Conservation (phyloP, 2,888 invertebrate species). For the Patella pellucida region DNA sequence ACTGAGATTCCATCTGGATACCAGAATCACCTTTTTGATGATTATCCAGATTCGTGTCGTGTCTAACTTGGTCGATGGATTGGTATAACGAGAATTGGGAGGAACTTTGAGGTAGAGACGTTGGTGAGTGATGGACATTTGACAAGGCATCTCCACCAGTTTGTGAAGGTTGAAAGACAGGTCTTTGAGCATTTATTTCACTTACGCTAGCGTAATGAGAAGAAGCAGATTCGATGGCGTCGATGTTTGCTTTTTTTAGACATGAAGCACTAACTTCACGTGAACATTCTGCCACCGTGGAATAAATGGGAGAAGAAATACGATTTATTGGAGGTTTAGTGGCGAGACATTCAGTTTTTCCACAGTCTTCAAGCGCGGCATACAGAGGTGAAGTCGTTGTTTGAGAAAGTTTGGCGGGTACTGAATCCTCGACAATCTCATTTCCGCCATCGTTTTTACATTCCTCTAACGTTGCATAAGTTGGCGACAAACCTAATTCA, state of each 20-base stretch:
- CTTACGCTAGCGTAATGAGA: neutral
- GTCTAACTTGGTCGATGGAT: neutral
- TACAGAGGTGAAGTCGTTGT: neutral
- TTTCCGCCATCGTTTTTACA: neutral
- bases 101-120: neutral
- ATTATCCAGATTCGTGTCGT: neutral
- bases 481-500: neutral
- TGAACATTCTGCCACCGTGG: neutral
- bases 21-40: neutral
- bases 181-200: neutral
- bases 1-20: neutral
- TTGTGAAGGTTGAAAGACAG: neutral
- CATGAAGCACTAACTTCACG: neutral
- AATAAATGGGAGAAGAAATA: neutral
- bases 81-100: neutral
- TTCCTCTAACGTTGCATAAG: neutral
- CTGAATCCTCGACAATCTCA: neutral
- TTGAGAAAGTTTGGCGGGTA: neutral
- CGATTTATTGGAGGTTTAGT: neutral
- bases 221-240: no score
- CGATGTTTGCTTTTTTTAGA: no score
- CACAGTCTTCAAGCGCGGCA: neutral
- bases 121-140: neutral
- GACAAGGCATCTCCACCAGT: neutral
- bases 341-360: no score